These are phyloP conservation scores for Melipona beecheii DNA, from an alignment of 2,888 invertebrate species.

Conservation along the genomic window DNA sequence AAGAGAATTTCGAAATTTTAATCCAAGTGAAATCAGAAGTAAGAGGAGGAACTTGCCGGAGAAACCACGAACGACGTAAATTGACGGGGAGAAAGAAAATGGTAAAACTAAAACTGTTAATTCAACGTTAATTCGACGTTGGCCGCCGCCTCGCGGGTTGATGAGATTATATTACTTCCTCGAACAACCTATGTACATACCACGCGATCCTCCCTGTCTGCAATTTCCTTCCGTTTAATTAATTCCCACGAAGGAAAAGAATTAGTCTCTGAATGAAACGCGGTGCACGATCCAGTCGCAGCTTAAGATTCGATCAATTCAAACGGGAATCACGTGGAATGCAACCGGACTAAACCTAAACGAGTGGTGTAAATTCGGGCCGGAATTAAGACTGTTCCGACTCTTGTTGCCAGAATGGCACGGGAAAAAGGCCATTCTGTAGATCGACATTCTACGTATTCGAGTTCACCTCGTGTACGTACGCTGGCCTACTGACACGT, in stretches of 20 bases:
- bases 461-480: not conserved
- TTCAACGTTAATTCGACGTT: not conserved
- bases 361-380: not conserved
- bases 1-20: too few species aligned
- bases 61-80: not conserved
- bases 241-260: too few species aligned
- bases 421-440: not conserved
- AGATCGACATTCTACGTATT: not conserved
- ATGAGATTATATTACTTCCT: not conserved
- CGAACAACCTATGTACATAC: not conserved
- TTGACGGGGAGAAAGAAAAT: not conserved
- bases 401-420: not conserved
- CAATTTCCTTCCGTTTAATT: not conserved
- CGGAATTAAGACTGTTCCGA: slow-evolving; percentile 8
- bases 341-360: not conserved
- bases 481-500: not conserved
- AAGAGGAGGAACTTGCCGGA: not conserved
- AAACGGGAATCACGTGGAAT: not conserved
- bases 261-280: too few species aligned
- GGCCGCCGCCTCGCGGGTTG: not conserved
- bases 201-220: not conserved
- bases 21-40: not conserved
- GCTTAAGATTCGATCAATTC: not conserved
- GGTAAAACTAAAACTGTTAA: not conserved
- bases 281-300: too few species aligned